Evolutionary conservation across 2,888 invertebrate species (phyloP), one percentile per base, ranked within the genome.

Genomic region (Furcula furcula): DNA sequence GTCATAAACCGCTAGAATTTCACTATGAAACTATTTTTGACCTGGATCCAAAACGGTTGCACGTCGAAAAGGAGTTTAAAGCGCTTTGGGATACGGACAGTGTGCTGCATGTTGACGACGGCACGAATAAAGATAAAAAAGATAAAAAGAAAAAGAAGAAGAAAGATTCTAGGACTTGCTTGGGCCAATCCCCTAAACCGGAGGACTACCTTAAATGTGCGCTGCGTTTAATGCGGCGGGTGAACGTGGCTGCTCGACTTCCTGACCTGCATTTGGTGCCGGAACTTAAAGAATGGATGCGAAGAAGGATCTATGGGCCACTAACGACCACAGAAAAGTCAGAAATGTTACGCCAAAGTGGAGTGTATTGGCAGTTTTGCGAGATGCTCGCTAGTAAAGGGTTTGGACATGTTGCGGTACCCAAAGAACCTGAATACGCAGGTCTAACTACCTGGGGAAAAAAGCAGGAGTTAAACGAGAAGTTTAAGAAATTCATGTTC

Each of bases 261-360:
- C 87, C 87, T 0, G 85, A 86, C 25, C 44, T 80, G 10, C 76
- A 86, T 36, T 51, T 76, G 14, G 78, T 69, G 1, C 84, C 87
- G 4, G 85, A 84, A 37, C 64, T 87, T 3, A 68, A 64, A 18
- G 85, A 80, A 55, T 87, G 87, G 87, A 87, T 87, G 86, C 74
- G 84, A 7, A 43, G 49, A 3, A 73, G 87, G 9, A 68, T 86
- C 5, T 54, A 72, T 31, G 87, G 87, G 0, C 76, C 77, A 0
- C 49, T 58, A 18, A 62, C 64, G 4, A 19, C 13, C 1, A 7
- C 16, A 1, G 57, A 75, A 22, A 82, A 65, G 40, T 38, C 39
- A 9, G 46, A 59, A 15, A 55, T 71, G 45, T 21, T 76, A 27
- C 47, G 49, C 0, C 65, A 68, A 45, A 83, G 83, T 27, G 53